phyloP scores from a whole-genome alignment of 2,113 vertebrate genomes.

The Platycercus adscitus region DNA sequence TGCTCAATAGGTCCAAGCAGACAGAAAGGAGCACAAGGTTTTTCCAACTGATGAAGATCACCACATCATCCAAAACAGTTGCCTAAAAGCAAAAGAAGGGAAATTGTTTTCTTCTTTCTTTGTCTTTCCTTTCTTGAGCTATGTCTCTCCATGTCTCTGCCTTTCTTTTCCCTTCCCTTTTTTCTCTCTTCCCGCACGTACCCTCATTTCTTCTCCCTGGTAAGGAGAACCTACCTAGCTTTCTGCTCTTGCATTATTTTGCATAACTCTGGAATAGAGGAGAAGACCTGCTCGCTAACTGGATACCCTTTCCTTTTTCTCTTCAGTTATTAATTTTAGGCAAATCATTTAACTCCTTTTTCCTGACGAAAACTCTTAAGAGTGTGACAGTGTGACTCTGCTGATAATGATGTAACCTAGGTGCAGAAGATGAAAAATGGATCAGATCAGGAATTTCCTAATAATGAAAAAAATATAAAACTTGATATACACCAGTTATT shows the following conservation, averaged over 20 bases:
- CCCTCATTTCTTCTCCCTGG: background rate
- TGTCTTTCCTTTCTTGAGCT: background rate
- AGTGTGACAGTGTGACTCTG: background rate
- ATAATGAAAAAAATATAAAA: background rate
- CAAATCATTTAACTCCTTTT: background rate
- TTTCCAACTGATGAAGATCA: background rate
- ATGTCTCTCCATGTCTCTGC: background rate
- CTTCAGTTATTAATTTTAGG: background rate
- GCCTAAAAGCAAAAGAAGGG: background rate
- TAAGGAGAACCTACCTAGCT: background rate
- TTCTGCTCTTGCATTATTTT: background rate
- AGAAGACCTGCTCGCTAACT: background rate
- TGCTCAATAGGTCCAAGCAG: background rate
- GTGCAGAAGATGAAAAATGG: background rate
- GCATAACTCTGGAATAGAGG: background rate
- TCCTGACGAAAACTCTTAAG: background rate
- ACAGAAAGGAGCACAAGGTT: background rate
- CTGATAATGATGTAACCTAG: background rate
- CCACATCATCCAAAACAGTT: background rate
- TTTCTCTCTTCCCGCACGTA: fast-evolving
- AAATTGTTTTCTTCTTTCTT: background rate
- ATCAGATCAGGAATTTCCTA: background rate
- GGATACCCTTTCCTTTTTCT: background rate
- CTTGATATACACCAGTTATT: background rate
- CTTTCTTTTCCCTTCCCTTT: background rate